phyloP scores from a whole-genome alignment of 2,797 vertebrate genomes.

The Discoglossus pictus region DNA sequence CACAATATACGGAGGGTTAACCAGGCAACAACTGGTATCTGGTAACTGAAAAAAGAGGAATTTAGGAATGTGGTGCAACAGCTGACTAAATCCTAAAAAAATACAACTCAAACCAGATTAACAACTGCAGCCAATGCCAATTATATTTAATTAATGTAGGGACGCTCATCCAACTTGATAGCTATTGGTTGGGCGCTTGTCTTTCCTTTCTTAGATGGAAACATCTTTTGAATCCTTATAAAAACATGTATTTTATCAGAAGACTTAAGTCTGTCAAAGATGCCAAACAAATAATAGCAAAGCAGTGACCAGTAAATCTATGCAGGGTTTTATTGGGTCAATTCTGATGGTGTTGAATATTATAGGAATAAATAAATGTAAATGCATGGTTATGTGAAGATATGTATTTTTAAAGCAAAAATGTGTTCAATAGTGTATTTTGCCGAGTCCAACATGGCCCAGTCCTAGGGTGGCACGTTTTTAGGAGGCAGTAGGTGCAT shows the following conservation, averaged over 20 bases:
- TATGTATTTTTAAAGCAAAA: too few species aligned
- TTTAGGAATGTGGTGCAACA: neutral
- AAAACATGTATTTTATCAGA: neutral
- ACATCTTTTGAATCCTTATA: neutral
- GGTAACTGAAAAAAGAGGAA: neutral
- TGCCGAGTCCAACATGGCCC: too few species aligned
- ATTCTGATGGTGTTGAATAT: too few species aligned
- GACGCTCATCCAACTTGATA: conserved; percentile 6
- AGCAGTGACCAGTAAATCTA: neutral
- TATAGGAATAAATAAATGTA: too few species aligned
- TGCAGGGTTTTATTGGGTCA: too few species aligned
- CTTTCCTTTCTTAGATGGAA: neutral
- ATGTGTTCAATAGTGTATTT: too few species aligned
- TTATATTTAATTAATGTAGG: conserved; percentile 4
- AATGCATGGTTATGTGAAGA: too few species aligned
- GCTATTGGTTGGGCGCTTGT: conserved; percentile 3
- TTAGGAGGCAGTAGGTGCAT: too few species aligned
- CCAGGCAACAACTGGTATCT: neutral
- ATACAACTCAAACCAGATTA: conserved; percentile 3
- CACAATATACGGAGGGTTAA: neutral
- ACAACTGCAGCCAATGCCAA: conserved; percentile 8
- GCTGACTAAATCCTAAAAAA: conserved; percentile 18
- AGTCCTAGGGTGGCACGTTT: too few species aligned
- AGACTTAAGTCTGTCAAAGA: neutral
- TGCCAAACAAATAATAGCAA: neutral